Evolutionary conservation across 1,140 invertebrate genomes (phyloP).

Genomic region (Archegozetes longisetosus): DNA sequence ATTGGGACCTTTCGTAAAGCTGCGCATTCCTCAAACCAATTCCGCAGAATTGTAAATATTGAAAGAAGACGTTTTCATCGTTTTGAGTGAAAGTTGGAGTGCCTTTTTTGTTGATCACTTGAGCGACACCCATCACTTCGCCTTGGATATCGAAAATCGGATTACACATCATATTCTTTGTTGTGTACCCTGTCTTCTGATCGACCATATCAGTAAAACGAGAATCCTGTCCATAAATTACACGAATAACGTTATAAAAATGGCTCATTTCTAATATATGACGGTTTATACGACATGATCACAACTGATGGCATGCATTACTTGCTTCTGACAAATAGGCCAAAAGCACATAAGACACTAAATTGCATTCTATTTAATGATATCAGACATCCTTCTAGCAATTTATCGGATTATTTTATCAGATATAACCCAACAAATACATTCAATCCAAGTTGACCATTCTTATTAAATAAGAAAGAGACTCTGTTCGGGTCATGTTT

Average conservation of each 20-base stretch:
- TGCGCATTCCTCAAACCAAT: slow-evolving; percentile 86
- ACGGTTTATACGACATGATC: not conserved
- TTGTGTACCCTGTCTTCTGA: slow-evolving; percentile 76
- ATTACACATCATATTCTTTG: slow-evolving; percentile 79
- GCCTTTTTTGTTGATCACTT: slow-evolving; percentile 86
- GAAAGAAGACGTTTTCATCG: slow-evolving; percentile 78
- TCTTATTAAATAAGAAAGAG: too few species aligned
- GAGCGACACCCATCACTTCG: slow-evolving; percentile 87
- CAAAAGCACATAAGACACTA: too few species aligned
- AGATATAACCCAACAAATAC: too few species aligned
- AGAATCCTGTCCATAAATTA: slow-evolving; percentile 46
- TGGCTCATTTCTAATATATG: not conserved
- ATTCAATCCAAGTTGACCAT: too few species aligned
- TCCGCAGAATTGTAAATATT: slow-evolving; percentile 88
- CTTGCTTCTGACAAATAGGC: not conserved
- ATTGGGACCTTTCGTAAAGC: slow-evolving; percentile 76
- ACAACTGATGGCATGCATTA: not conserved
- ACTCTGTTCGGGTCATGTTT: too few species aligned
- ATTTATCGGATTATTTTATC: too few species aligned
- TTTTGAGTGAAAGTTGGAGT: slow-evolving; percentile 45
- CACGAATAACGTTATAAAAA: not conserved
- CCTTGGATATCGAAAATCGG: slow-evolving; percentile 85
- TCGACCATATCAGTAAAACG: slow-evolving; percentile 88
- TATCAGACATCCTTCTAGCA: too few species aligned
- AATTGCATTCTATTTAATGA: too few species aligned